A percentile compares a stretch with the other conserved stretches of the same genome.
Conservation (phyloP, 2,888 invertebrate genomes). For the Heliconius ethilla region DNA sequence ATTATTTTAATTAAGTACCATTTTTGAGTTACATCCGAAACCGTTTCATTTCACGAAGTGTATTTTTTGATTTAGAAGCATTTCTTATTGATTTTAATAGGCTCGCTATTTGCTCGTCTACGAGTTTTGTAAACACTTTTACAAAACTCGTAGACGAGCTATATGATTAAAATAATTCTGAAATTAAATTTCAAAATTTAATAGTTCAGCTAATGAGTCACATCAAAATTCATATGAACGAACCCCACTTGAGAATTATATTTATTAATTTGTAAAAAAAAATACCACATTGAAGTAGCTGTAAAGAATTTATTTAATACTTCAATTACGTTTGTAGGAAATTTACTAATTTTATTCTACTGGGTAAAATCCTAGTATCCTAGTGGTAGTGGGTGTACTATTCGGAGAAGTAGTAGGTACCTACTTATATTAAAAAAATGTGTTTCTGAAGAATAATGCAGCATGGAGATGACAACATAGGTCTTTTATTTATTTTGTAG, state of each 20-base stretch:
- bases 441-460: no score
- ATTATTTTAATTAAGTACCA: background rate
- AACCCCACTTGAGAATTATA: conserved; percentile 1
- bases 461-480: no score
- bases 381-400: no score
- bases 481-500: no score
- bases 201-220: background rate
- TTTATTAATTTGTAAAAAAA: background rate
- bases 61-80: background rate
- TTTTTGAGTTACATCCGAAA: conserved; percentile 2
- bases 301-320: background rate
- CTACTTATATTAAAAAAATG: no score
- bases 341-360: no score
- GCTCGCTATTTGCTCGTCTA: background rate
- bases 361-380: no score
- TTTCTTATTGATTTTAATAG: background rate
- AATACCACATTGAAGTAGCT: background rate
- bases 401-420: no score
- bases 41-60: conserved; percentile 6
- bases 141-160: background rate
- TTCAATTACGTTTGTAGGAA: no score
- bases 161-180: conserved; percentile 6
- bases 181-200: background rate
- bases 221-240: background rate
- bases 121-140: conserved; percentile 12